Evolutionary conservation across 2,888 invertebrate species (phyloP).

Genomic region (Dryocosmus kuriphilus): DNA sequence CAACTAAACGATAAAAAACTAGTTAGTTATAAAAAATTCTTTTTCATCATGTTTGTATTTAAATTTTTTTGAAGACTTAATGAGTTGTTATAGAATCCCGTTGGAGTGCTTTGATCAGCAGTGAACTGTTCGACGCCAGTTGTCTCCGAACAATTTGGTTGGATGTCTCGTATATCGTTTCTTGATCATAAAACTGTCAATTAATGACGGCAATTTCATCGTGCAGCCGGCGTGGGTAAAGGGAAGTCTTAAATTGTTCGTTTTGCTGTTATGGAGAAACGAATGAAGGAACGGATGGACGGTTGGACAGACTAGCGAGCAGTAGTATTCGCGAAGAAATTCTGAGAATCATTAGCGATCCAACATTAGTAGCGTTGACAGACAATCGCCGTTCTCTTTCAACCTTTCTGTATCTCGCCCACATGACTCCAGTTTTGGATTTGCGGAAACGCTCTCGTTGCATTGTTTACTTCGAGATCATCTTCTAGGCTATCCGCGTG

Average conservation of each 20-base stretch:
- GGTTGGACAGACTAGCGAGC: not conserved
- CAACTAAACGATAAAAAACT: no score
- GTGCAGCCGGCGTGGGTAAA: constrained; percentile 29
- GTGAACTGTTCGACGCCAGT: not conserved
- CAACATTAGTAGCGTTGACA: constrained; percentile 44
- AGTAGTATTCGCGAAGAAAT: constrained; percentile 52
- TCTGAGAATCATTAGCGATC: constrained; percentile 59
- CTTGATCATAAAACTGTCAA: constrained; percentile 44
- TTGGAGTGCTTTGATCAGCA: not conserved
- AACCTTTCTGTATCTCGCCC: constrained; percentile 21
- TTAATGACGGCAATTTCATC: constrained; percentile 45
- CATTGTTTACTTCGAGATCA: constrained; percentile 27
- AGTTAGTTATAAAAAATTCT: no score
- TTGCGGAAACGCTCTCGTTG: constrained; percentile 17
- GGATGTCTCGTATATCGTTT: not conserved
- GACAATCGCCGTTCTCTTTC: constrained; percentile 51
- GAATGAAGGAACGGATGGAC: not conserved
- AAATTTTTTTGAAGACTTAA: not conserved
- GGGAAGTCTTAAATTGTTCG: constrained; percentile 2
- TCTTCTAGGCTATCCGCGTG: constrained; percentile 27
- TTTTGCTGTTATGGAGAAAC: not conserved
- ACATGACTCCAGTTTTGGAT: constrained; percentile 9
- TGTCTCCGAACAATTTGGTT: not conserved
- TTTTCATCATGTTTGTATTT: not conserved
- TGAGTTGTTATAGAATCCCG: not conserved